These are phyloP conservation scores for Melinaea marsaeus DNA, from an alignment of 2,888 invertebrate species.

Conservation along the genomic window DNA sequence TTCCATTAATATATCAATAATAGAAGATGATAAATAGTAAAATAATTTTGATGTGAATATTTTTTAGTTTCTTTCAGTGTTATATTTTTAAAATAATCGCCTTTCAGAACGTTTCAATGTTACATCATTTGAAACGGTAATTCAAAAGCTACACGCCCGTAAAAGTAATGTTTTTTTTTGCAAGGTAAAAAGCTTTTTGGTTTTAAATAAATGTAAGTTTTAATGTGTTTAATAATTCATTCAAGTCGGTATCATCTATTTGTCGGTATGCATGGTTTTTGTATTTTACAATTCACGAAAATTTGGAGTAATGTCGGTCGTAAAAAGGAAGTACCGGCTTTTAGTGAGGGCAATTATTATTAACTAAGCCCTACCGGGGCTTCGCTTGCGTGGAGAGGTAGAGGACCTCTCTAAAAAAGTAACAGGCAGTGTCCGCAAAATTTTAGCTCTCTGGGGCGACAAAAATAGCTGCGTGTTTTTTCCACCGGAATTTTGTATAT, in stretches of 20 bases:
- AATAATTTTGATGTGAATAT: too few species aligned
- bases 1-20: too few species aligned
- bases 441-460: too few species aligned
- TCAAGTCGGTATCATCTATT: constrained; percentile 3
- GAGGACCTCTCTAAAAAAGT: too few species aligned
- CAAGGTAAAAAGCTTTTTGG: constrained; percentile 13
- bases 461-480: too few species aligned
- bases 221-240: background rate
- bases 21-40: too few species aligned
- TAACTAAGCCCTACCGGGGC: too few species aligned
- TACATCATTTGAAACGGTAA: constrained; percentile 21
- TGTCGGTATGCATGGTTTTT: constrained; percentile 20
- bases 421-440: too few species aligned
- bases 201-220: constrained; percentile 11
- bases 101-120: constrained; percentile 33
- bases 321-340: background rate
- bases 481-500: too few species aligned
- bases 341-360: background rate
- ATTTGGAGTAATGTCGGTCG: background rate
- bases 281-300: constrained; percentile 24
- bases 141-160: constrained; percentile 16
- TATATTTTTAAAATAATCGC: constrained; percentile 34
- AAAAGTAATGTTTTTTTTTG: constrained; percentile 22
- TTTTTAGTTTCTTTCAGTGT: constrained; percentile 16
- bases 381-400: too few species aligned